phyloP scores from a whole-genome alignment of 2,113 vertebrate genomes.

The Ammodramus savannarum region DNA sequence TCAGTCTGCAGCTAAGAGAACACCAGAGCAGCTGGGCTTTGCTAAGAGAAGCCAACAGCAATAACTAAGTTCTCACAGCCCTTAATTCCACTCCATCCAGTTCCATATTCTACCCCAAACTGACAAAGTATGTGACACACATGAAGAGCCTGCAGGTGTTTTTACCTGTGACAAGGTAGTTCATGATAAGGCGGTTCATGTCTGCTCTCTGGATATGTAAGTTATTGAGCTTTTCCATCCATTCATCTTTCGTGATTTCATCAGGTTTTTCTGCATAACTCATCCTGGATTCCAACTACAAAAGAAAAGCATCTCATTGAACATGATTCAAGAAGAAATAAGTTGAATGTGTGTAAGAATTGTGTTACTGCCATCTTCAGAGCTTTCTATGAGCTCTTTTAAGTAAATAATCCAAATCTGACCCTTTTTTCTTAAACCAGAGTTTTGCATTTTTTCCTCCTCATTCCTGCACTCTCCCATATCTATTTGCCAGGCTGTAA shows the following conservation, averaged over 20 bases:
- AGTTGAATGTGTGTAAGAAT: not conserved
- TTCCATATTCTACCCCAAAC: not conserved
- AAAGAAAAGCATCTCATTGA: not conserved
- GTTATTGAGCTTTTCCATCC: constrained; percentile 98
- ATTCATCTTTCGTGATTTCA: constrained; percentile 96
- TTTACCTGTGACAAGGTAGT: constrained; percentile 94
- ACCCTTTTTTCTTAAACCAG: not conserved
- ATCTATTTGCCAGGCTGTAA: not conserved
- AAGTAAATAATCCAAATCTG: not conserved
- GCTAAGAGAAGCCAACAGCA: not conserved
- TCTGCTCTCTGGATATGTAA: constrained; percentile 97
- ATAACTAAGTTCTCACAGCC: not conserved
- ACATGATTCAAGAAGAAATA: not conserved
- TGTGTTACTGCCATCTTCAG: not conserved
- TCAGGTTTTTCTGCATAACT: constrained; percentile 98
- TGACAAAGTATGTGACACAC: not conserved
- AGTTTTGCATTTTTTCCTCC: not conserved
- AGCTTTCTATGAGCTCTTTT: not conserved
- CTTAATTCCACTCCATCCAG: not conserved
- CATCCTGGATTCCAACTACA: constrained; percentile 84
- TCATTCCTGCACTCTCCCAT: not conserved
- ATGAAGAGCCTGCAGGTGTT: not conserved
- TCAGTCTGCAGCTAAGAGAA: not conserved
- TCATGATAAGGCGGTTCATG: constrained; percentile 99
- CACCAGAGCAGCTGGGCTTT: not conserved